Percentiles rank a stretch among this genome's conserved stretches.
These are phyloP conservation scores for Phrynocephalus vlangalii DNA, from an alignment of 2,797 vertebrate species.

Conservation along the genomic window DNA sequence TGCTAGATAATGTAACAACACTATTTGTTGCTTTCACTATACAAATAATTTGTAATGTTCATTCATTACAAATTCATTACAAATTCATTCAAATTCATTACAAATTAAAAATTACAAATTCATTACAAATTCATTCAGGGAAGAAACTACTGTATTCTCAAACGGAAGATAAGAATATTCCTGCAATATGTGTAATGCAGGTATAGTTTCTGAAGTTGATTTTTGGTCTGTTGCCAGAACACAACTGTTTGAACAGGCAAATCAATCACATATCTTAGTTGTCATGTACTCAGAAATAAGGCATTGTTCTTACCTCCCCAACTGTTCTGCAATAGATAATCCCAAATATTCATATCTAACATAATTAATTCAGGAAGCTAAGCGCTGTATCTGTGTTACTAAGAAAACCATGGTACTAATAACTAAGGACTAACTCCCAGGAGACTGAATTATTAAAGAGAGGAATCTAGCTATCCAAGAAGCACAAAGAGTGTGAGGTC, in stretches of 20 bases:
- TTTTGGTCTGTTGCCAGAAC: constrained; percentile 50
- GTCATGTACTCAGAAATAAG: constrained; percentile 57
- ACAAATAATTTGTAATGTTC: not conserved
- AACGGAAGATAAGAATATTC: not conserved
- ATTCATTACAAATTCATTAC: too few relatives aligned
- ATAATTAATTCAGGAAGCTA: constrained; percentile 28
- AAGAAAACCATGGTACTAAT: too few relatives aligned
- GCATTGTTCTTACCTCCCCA: constrained; percentile 60
- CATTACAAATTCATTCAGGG: not conserved
- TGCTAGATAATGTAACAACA: too few relatives aligned
- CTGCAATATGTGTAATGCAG: not conserved
- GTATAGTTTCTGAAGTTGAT: constrained; percentile 44
- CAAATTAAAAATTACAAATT: too few relatives aligned
- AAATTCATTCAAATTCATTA: too few relatives aligned
- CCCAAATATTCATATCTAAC: constrained; percentile 72
- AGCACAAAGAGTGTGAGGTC: not conserved
- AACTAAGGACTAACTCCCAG: not conserved
- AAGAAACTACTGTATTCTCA: not conserved
- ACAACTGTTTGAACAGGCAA: constrained; percentile 70
- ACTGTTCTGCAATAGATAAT: constrained; percentile 57
- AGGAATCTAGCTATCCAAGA: not conserved
- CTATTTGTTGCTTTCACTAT: not conserved
- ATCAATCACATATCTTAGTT: constrained; percentile 70
- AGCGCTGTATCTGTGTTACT: not conserved
- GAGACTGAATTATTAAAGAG: not conserved